A percentile compares a stretch with the other conserved stretches of the same genome.
Evolutionary conservation across 2,797 vertebrate species (phyloP).

Genomic region (Varecia variegata): DNA sequence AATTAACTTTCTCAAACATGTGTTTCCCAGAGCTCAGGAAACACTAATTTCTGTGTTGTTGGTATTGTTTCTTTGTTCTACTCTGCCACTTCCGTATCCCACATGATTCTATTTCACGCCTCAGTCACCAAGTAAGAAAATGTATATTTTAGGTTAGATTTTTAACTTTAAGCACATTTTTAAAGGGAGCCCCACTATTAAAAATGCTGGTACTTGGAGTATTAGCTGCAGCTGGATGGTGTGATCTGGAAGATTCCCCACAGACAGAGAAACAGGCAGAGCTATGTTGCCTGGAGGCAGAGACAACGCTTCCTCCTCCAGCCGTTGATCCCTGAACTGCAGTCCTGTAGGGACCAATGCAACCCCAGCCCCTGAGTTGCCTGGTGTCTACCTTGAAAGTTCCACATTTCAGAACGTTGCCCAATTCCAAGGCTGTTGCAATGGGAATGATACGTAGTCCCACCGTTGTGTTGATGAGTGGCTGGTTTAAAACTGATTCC

Average conservation of each 20-base stretch:
- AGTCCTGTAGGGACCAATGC: background rate
- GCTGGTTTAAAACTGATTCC: background rate
- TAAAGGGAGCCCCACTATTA: slow-evolving; percentile 24
- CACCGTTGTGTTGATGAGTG: background rate
- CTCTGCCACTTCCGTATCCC: slow-evolving; percentile 72
- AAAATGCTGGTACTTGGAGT: slow-evolving; percentile 6
- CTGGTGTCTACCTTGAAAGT: background rate
- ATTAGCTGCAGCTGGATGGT: background rate
- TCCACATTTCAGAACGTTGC: background rate
- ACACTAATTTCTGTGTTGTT: slow-evolving; percentile 77
- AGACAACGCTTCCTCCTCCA: background rate
- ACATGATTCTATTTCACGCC: slow-evolving; percentile 65
- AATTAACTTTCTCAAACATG: slow-evolving; percentile 74
- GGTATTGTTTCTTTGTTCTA: slow-evolving; percentile 75
- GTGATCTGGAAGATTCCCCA: background rate
- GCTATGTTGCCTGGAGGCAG: background rate
- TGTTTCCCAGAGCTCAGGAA: slow-evolving; percentile 72
- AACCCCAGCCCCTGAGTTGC: background rate
- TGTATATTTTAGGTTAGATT: slow-evolving; percentile 67
- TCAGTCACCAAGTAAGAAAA: slow-evolving; percentile 72
- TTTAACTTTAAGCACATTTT: slow-evolving; percentile 65
- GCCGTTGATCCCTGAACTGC: background rate
- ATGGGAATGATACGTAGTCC: background rate
- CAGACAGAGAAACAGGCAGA: background rate
- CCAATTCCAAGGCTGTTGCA: background rate